phyloP scores from a whole-genome alignment of 2,797 vertebrate species.

The Myotis vivesi region DNA sequence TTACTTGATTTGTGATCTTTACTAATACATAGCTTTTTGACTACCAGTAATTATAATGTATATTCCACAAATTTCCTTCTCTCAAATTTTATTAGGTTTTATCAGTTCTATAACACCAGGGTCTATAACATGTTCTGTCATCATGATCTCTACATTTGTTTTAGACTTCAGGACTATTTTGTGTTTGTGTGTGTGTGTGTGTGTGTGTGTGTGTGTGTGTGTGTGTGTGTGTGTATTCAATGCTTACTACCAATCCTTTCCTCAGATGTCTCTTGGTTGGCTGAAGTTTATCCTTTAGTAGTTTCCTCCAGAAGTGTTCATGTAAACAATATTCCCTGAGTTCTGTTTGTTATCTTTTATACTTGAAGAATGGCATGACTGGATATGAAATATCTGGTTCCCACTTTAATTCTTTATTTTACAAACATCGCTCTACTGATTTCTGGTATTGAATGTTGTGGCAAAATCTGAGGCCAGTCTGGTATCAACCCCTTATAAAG shows the following conservation, averaged over 20 bases:
- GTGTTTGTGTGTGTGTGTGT: too few species aligned
- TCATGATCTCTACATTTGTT: background rate
- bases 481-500: background rate
- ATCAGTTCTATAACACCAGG: background rate
- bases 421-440: background rate
- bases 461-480: constrained; percentile 4
- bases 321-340: background rate
- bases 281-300: background rate
- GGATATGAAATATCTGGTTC: background rate
- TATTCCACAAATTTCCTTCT: background rate
- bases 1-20: background rate
- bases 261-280: background rate
- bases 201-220: too few species aligned
- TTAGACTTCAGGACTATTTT: background rate
- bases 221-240: background rate
- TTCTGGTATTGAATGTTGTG: background rate
- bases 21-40: background rate
- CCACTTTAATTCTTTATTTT: background rate
- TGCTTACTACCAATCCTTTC: background rate
- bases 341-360: background rate
- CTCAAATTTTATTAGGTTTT: background rate
- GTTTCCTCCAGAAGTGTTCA: background rate
- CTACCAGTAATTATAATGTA: background rate
- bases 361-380: background rate
- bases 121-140: background rate